Conservation (phyloP, 2,888 invertebrate genomes). For the Trachelus iudaicus region DNA sequence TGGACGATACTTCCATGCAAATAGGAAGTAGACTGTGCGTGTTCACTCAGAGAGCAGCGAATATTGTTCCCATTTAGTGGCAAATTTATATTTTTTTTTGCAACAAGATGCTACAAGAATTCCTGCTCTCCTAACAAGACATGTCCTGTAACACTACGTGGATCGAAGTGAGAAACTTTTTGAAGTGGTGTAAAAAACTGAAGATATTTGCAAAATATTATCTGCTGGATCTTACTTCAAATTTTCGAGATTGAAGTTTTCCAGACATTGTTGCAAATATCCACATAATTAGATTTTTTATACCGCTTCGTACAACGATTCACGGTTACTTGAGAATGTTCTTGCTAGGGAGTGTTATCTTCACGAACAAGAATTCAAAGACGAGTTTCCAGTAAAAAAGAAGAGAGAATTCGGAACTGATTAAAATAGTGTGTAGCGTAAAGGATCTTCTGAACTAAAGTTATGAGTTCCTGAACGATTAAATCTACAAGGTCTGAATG, state of each 20-base stretch:
- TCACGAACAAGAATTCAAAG: neutral
- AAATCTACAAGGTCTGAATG: neutral
- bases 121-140: neutral
- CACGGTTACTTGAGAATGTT: neutral
- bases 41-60: neutral
- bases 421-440: neutral
- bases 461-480: neutral
- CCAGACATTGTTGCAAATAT: neutral
- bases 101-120: neutral
- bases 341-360: neutral
- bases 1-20: neutral
- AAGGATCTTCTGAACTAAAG: neutral
- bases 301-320: neutral
- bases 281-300: neutral
- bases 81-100: neutral
- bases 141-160: neutral
- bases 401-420: neutral
- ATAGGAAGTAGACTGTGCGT: neutral
- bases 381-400: neutral
- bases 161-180: neutral
- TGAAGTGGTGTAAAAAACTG: neutral
- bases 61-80: neutral
- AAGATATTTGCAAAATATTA: neutral
- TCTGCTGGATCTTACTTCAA: neutral
- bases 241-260: neutral